Evolutionary conservation across 2,888 invertebrate species (phyloP).

Genomic region (Hirtodrosophila confusa): DNA sequence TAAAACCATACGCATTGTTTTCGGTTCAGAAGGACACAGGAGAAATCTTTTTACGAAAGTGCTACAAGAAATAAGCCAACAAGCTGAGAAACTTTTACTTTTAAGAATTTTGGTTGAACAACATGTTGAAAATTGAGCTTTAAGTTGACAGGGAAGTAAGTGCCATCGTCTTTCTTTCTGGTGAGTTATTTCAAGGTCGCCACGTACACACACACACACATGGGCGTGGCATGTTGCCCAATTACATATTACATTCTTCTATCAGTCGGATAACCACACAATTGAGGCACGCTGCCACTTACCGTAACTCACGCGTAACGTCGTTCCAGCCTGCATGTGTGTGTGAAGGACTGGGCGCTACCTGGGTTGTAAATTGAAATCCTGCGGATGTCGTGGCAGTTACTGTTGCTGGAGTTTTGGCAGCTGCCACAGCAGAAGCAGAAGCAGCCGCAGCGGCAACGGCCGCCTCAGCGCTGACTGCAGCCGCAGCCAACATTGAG

Average conservation of each 20-base stretch:
- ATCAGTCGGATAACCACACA: conserved; percentile 26
- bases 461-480: conserved; percentile 20
- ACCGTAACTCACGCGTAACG: conserved; percentile 54
- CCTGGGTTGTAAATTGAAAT: conserved; percentile 44
- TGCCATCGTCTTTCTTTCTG: conserved; percentile 5
- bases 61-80: no score
- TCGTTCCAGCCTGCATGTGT: conserved; percentile 35
- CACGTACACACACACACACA: conserved; percentile 20
- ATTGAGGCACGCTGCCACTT: conserved; percentile 41
- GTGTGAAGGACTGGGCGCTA: conserved; percentile 13
- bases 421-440: conserved; percentile 4
- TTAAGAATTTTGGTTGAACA: neutral
- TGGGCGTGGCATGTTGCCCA: conserved; percentile 32
- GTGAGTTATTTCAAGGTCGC: conserved; percentile 31
- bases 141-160: conserved; percentile 21
- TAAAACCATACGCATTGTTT: no score
- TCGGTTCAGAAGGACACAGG: no score
- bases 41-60: no score
- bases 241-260: conserved; percentile 36
- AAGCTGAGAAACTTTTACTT: no score
- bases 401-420: conserved; percentile 7
- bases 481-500: conserved; percentile 24
- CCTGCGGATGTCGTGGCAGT: conserved; percentile 17
- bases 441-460: conserved; percentile 1
- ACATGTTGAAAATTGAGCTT: conserved; percentile 5